These are phyloP conservation scores for Holcopasites calliopsidis DNA, from an alignment of 1,140 invertebrate species.

Conservation along the genomic window DNA sequence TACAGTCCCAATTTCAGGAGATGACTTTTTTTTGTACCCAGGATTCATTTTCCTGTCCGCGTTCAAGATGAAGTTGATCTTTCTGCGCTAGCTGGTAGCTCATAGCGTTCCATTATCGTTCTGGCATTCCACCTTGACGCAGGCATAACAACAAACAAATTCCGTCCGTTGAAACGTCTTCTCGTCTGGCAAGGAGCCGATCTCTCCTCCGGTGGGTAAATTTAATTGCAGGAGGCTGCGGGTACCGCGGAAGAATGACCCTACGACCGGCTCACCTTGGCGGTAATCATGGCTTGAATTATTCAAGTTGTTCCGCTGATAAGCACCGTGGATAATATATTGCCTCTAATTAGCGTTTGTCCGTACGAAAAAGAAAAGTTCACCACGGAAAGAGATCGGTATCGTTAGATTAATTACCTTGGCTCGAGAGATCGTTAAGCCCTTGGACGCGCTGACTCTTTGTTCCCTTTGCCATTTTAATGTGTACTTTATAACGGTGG, in stretches of 20 bases:
- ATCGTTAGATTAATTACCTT: slow-evolving; percentile 38
- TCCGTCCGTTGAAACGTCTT: slow-evolving; percentile 23
- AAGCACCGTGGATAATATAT: slow-evolving; percentile 37
- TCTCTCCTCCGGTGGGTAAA: slow-evolving; percentile 9
- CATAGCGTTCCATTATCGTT: slow-evolving; percentile 25
- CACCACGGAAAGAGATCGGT: slow-evolving; percentile 1
- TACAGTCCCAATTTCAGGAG: too few relatives aligned
- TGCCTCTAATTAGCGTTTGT: slow-evolving; percentile 44
- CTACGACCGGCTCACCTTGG: slow-evolving; percentile 49
- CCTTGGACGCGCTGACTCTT: background rate
- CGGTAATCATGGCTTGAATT: slow-evolving; percentile 46
- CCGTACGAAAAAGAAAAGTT: background rate
- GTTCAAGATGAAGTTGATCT: too few relatives aligned
- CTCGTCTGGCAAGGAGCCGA: slow-evolving; percentile 7
- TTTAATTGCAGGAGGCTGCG: slow-evolving; percentile 37
- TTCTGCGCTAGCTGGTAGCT: background rate
- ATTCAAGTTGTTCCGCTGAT: slow-evolving; percentile 43
- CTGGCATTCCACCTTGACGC: slow-evolving; percentile 9
- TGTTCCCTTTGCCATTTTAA: background rate
- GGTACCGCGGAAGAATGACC: slow-evolving; percentile 24
- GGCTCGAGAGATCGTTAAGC: slow-evolving; percentile 28
- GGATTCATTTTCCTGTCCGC: too few relatives aligned
- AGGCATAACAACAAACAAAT: slow-evolving; percentile 51
- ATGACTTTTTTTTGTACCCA: too few relatives aligned
- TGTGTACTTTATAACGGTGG: background rate